phyloP scores from a whole-genome alignment of 2,888 invertebrate species.

The Cremastinae sp. region DNA sequence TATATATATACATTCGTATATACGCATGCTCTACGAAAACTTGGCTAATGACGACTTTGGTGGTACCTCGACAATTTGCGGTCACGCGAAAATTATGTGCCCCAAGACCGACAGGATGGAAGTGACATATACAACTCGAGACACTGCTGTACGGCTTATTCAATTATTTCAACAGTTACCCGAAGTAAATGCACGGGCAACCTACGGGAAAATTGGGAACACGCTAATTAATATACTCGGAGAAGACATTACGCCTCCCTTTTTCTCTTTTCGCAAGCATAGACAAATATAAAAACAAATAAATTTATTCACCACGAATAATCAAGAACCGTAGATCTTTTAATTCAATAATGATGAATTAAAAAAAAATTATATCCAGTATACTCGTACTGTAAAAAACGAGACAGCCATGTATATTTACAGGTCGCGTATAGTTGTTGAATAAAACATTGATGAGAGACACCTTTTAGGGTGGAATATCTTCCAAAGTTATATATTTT shows the following conservation, averaged over 20 bases:
- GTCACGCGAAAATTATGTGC: conserved; percentile 53
- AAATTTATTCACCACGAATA: background rate
- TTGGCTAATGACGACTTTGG: conserved; percentile 37
- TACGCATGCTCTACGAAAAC: background rate
- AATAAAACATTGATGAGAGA: no score
- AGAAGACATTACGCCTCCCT: conserved; percentile 58
- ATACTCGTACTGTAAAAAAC: no score
- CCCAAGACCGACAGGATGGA: conserved; percentile 25
- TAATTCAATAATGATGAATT: no score
- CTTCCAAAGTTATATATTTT: no score
- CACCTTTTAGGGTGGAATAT: no score
- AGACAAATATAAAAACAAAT: background rate
- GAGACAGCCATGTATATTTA: no score
- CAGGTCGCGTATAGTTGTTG: no score
- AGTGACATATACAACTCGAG: conserved; percentile 1
- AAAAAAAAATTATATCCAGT: no score
- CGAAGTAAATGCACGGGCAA: conserved; percentile 68
- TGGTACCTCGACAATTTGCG: conserved; percentile 52
- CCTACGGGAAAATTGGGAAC: conserved; percentile 69
- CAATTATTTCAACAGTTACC: conserved; percentile 71
- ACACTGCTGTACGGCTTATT: conserved; percentile 65
- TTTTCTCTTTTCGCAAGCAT: no score
- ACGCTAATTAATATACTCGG: conserved; percentile 71
- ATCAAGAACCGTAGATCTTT: no score
- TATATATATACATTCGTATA: background rate